Evolutionary conservation across 2,888 invertebrate species (phyloP).

Genomic region (Tetragonisca angustula): DNA sequence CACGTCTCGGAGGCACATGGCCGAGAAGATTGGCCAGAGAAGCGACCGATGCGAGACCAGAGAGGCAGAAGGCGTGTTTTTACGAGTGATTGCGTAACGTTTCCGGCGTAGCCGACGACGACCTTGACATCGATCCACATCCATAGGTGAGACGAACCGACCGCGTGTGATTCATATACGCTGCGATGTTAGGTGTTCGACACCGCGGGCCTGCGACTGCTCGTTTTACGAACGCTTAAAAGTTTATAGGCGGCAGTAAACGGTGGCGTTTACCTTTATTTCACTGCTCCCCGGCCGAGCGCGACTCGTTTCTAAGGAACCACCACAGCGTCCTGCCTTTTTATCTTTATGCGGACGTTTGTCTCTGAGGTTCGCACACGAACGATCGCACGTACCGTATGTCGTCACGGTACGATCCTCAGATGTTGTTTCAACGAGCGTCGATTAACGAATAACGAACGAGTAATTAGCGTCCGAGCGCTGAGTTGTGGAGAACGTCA

Average conservation of each 20-base stretch:
- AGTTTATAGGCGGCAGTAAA: slow-evolving; percentile 83
- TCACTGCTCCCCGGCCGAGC: slow-evolving; percentile 54
- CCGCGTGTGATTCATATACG: slow-evolving; percentile 58
- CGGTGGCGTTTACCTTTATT: slow-evolving; percentile 82
- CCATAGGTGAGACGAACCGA: slow-evolving; percentile 42
- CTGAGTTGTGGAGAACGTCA: neutral
- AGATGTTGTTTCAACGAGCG: neutral
- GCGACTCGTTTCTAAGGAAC: slow-evolving; percentile 21
- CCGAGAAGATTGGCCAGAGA: neutral
- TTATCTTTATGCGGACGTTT: slow-evolving; percentile 6
- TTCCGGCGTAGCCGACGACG: slow-evolving; percentile 55
- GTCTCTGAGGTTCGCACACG: slow-evolving; percentile 2
- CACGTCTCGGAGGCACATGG: neutral
- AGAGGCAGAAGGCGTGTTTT: slow-evolving; percentile 63
- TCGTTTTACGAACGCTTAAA: slow-evolving; percentile 84
- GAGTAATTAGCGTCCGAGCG: neutral
- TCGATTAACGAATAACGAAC: neutral
- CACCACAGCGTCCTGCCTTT: slow-evolving; percentile 17
- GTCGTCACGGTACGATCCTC: neutral
- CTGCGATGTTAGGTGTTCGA: slow-evolving; percentile 59
- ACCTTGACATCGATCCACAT: slow-evolving; percentile 82
- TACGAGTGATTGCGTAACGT: slow-evolving; percentile 75
- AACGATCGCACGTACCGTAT: neutral
- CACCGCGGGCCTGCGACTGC: slow-evolving; percentile 55
- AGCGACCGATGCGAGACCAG: slow-evolving; percentile 8